Base-by-base conservation (phyloP, 1,140 invertebrate genomes). In the Drosophila asahinai region DNA sequence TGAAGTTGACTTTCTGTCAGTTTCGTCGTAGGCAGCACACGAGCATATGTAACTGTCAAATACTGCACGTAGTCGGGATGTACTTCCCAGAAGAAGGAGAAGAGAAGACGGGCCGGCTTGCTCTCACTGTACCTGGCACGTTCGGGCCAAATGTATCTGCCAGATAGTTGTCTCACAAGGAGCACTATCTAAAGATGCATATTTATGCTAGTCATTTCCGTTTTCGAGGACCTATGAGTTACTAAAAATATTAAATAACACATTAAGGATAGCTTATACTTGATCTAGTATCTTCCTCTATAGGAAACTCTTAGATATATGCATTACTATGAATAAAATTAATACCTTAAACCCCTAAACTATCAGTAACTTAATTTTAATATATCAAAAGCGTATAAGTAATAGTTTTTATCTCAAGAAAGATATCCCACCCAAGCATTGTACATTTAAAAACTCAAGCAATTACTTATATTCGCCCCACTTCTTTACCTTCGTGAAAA, bases 31-130 rank as follows among this genome's bases (percentile, higher is more conserved):
- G 65, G 64, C 64, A 67, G 59, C 64, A 30, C 25, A 54, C 38
- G 27, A 49, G 54, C 67, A 73, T 73, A 30, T 72, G 61, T 77
- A 77, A 45, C 73, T 77, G 63, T 77, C 51, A 77, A 73, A 77
- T 75, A 76, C 72, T 59, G 55, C 70, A 72, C 52, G 66, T 70
- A 67, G 62, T 40, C 27, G 63, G 48, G 14, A 51, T 36, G 40
- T 48, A 68, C 64, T 71, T 71, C 64, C 27, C 19, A 68, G 66
- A 70, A 55, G 9, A 5, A 14, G 7, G 2, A 22, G 19, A 14
- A 33, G 6, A 52, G 17, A 6, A 47, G 27, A 19, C 17, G 19
- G 48, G 22, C 17, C 17, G 48, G 22, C 22, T 25, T 57, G 43
- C 27, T 30, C 65, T 51, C 60, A 47, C 25, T 76, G 49, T 57